Conservation (phyloP, 2,113 vertebrate genomes). For the Hippoglossus stenolepis region DNA sequence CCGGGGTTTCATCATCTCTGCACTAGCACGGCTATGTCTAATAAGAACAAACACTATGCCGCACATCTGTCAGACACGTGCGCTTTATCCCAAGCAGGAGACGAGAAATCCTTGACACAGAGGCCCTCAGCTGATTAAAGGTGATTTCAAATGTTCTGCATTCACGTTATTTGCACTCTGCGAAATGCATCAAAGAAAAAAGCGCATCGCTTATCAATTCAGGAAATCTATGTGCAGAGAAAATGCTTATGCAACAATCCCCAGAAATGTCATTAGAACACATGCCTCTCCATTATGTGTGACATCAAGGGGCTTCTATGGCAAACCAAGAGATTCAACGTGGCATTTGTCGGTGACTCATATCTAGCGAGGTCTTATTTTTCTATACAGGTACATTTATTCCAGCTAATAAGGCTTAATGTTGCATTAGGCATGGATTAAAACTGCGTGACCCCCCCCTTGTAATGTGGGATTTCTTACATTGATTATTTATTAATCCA, state of each 20-base stretch:
- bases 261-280: constrained; percentile 15
- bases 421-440: constrained; percentile 46
- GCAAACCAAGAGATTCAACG: constrained; percentile 13
- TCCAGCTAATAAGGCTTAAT: constrained; percentile 58
- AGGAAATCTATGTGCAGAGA: constrained; percentile 14
- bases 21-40: constrained; percentile 37
- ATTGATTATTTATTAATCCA: constrained; percentile 71
- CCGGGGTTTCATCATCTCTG: constrained; percentile 63
- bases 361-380: constrained; percentile 41
- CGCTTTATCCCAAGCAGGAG: constrained; percentile 25
- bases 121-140: constrained; percentile 44
- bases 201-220: constrained; percentile 33
- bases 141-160: constrained; percentile 40
- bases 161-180: constrained; percentile 35
- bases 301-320: not conserved
- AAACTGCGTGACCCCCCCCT: constrained; percentile 45
- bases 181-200: constrained; percentile 35
- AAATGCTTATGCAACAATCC: constrained; percentile 1
- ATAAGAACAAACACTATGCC: constrained; percentile 56
- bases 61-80: constrained; percentile 46
- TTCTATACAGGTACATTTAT: constrained; percentile 50
- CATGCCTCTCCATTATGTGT: not conserved
- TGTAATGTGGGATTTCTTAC: constrained; percentile 60
- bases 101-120: constrained; percentile 28
- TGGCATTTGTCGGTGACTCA: constrained; percentile 39